phyloP scores from a whole-genome alignment of 2,797 vertebrate genomes.

The Molossus molossus region DNA sequence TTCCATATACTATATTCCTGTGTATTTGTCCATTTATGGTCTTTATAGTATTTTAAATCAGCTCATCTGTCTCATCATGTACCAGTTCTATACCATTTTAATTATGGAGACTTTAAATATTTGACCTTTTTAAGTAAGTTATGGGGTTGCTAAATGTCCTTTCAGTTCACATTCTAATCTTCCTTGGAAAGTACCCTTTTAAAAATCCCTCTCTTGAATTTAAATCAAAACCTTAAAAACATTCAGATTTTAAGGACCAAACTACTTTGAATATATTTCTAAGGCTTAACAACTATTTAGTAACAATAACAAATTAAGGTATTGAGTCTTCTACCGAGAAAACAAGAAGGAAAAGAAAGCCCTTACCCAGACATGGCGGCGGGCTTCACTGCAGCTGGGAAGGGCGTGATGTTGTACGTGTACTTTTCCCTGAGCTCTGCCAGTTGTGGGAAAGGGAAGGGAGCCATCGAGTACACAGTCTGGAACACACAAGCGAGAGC shows the following conservation, averaged over 20 bases:
- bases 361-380: slow-evolving; percentile 90
- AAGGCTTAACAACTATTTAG: slow-evolving; percentile 1
- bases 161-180: slow-evolving; percentile 15
- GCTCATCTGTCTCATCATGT: not conserved
- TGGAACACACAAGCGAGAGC: slow-evolving; percentile 77
- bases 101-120: slow-evolving; percentile 42
- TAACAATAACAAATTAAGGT: slow-evolving; percentile 51
- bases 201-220: slow-evolving; percentile 23
- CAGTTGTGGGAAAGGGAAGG: slow-evolving; percentile 98
- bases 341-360: slow-evolving; percentile 7
- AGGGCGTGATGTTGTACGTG: slow-evolving; percentile 99
- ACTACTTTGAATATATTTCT: slow-evolving; percentile 24
- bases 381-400: slow-evolving; percentile 95
- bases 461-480: slow-evolving; percentile 98
- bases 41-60: slow-evolving; percentile 44
- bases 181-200: slow-evolving; percentile 39
- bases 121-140: slow-evolving; percentile 25
- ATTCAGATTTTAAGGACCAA: slow-evolving; percentile 38
- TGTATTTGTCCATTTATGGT: not conserved
- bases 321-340: slow-evolving; percentile 34
- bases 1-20: slow-evolving; percentile 16
- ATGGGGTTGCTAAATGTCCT: not conserved
- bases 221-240: slow-evolving; percentile 57
- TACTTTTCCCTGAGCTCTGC: slow-evolving; percentile 98
- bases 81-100: slow-evolving; percentile 53